These are phyloP conservation scores for Suricata suricatta DNA, from an alignment of 2,113 vertebrate genomes.

Conservation along the genomic window DNA sequence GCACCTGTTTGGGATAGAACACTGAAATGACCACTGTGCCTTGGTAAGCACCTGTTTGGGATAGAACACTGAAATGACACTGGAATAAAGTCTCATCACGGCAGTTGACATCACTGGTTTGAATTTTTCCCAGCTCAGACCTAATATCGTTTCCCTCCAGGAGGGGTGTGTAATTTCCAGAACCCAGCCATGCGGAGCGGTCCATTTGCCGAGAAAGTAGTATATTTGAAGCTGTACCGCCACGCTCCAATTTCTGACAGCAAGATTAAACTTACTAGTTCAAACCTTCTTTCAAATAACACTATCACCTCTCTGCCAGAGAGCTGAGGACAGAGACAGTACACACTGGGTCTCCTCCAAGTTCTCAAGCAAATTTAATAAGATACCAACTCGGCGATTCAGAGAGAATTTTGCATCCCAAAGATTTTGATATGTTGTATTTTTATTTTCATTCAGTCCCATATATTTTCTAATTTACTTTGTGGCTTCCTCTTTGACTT, in stretches of 20 bases:
- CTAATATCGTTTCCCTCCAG: neutral
- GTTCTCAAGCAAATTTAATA: neutral
- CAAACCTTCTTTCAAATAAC: neutral
- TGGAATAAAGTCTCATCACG: conserved; percentile 62
- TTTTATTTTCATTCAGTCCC: neutral
- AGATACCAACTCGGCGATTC: neutral
- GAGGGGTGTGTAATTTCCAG: neutral
- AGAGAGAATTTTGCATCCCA: neutral
- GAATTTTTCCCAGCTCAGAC: conserved; percentile 34
- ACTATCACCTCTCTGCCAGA: fast-evolving
- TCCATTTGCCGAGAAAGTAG: neutral
- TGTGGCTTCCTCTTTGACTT: neutral
- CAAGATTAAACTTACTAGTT: neutral
- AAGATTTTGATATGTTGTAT: neutral
- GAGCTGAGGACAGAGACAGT: neutral
- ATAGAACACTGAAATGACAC: conserved; percentile 54
- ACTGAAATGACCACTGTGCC: conserved; percentile 53
- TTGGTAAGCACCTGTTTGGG: conserved; percentile 45
- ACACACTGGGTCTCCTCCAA: neutral
- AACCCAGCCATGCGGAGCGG: neutral
- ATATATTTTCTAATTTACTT: neutral
- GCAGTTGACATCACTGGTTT: conserved; percentile 35
- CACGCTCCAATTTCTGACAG: neutral
- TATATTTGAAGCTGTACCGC: neutral
- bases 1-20: conserved; percentile 48